Evolutionary conservation across 2,113 vertebrate genomes (phyloP).

Genomic region (Fregata magnificens): DNA sequence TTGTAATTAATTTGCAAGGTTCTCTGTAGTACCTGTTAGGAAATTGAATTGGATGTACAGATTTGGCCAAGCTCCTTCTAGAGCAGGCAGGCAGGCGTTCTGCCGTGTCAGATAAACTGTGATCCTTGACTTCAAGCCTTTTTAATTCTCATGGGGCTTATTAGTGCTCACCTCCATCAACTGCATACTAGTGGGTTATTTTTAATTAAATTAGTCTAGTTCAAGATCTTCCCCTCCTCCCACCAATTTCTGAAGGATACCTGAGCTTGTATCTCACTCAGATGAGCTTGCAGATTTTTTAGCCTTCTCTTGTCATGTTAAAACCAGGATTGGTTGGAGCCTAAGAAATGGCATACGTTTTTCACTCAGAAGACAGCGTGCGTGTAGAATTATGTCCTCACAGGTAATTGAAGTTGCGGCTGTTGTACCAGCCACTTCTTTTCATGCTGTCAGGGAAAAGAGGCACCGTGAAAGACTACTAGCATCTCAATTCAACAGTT

Average conservation of each 20-base stretch:
- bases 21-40: not conserved
- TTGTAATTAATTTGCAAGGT: not conserved
- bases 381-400: not conserved
- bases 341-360: not conserved
- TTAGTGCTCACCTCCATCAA: not conserved
- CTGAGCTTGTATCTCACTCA: not conserved
- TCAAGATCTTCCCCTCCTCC: not conserved
- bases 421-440: not conserved
- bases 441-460: not conserved
- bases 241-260: not conserved
- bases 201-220: conserved; percentile 3
- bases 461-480: not conserved
- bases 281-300: not conserved
- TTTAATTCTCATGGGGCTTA: not conserved
- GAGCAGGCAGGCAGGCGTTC: not conserved
- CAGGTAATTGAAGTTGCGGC: not conserved
- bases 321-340: not conserved
- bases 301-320: not conserved
- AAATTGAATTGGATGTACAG: not conserved
- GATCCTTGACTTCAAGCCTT: not conserved
- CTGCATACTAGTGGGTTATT: not conserved
- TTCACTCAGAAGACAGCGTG: not conserved
- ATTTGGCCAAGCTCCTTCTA: not conserved
- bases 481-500: not conserved
- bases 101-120: not conserved